Evolutionary conservation across 2,888 invertebrate genomes (phyloP).

Genomic region (Chloroclystis v-ata): DNA sequence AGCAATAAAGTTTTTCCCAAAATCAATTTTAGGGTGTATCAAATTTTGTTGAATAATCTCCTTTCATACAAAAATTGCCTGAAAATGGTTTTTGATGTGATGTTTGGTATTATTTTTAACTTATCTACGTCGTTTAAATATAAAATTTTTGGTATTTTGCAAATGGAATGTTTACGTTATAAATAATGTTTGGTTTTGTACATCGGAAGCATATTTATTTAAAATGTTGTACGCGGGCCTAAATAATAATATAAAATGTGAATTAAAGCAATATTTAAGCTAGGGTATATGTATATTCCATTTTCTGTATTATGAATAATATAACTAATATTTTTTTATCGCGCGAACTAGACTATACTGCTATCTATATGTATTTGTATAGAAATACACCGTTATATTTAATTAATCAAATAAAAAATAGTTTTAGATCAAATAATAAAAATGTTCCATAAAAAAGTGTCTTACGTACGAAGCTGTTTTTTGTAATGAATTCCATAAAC

Average conservation of each 20-base stretch:
- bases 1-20: too few relatives aligned
- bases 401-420: background rate
- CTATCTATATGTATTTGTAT: conserved; percentile 1
- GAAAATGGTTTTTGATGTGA: too few relatives aligned
- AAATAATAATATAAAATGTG: too few relatives aligned
- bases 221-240: background rate
- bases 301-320: conserved; percentile 28
- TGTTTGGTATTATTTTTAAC: too few relatives aligned
- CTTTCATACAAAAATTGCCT: too few relatives aligned
- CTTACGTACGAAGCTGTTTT: conserved; percentile 2
- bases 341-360: conserved; percentile 28
- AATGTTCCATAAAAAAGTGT: conserved; percentile 12
- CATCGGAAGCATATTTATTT: background rate
- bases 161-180: background rate
- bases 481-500: too few relatives aligned
- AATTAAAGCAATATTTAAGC: conserved; percentile 20
- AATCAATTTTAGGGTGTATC: too few relatives aligned
- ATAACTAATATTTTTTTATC: conserved; percentile 43
- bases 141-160: too few relatives aligned
- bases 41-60: too few relatives aligned
- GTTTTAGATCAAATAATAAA: conserved; percentile 3
- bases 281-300: conserved; percentile 25
- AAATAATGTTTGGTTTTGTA: too few relatives aligned
- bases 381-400: background rate
- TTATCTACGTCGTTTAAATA: too few relatives aligned